Evolutionary conservation across 2,113 vertebrate species (phyloP), one percentile per base, ranked within the genome.

Genomic region (Callorhinus ursinus): DNA sequence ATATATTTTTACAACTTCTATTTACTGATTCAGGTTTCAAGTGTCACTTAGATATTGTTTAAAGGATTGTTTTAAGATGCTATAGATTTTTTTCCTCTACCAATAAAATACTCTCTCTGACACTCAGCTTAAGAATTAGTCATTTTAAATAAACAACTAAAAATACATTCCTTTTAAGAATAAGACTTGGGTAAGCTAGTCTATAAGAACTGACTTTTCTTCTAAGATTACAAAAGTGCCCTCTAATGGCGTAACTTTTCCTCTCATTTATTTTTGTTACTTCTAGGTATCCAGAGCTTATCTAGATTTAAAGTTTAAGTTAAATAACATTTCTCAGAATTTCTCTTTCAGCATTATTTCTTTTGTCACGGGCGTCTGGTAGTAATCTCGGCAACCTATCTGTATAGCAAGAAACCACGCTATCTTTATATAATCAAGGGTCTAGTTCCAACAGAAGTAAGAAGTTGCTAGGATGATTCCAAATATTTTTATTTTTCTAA

Each of bases 141-240:
- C 72, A 88, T 51, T 93, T 94, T 49, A 90, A 81, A 69, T 49
- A 93, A 96, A 74, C 53, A 96, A 83, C 13, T n/a, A 71, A 59
- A 97, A 93, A 80, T 36, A 39, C 21, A 72, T 86, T 93, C 77
- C 57, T 88, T 28, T 72, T 51, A 97, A 96, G 95, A 67, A 96
- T 97, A 98, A 96, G 90, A 86, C 83, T 84, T 42, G 94, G 96
- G 94, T 97, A 95, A 88, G 46, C 31, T 94, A 92, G 96, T 90
- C 98, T 72, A 49, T 95, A 93, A 98, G 94, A 96, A 93, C 59
- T 21, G 11, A 84, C 14, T 97, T 97, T 95, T 95, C 84, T 97
- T 98, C 96, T 92, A 19, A 97, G 98, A 97, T 98, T 98, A 96
- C 98, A 96, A 96, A 99, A 98, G 98, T 99, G 98, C 98, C 98